Evolutionary conservation across 2,888 invertebrate species (phyloP).

Genomic region (Diloba caeruleocephala): DNA sequence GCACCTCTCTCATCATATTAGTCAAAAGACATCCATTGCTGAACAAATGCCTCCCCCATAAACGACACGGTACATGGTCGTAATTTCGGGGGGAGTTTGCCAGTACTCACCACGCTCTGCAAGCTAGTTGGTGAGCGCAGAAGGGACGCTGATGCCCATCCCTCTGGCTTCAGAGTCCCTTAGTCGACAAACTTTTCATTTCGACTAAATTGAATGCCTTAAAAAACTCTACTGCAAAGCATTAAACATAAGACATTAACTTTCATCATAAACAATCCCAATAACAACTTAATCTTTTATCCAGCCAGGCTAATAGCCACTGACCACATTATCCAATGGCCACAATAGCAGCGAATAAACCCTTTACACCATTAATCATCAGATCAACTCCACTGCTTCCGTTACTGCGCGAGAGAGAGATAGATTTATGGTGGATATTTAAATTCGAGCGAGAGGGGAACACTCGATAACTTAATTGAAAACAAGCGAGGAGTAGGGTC

Average conservation of each 20-base stretch:
- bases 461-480: slow-evolving; percentile 85
- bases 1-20: no score
- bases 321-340: slow-evolving; percentile 42
- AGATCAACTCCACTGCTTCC: slow-evolving; percentile 79
- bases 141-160: no score
- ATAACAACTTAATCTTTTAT: slow-evolving; percentile 50
- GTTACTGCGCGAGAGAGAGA: slow-evolving; percentile 69
- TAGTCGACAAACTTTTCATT: no score
- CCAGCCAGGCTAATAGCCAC: slow-evolving; percentile 38
- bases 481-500: slow-evolving; percentile 68
- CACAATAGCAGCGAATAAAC: slow-evolving; percentile 57
- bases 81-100: no score
- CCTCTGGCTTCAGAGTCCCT: no score
- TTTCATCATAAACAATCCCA: slow-evolving; percentile 41
- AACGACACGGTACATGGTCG: no score
- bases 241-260: slow-evolving; percentile 37
- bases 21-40: no score
- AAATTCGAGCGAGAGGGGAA: slow-evolving; percentile 57
- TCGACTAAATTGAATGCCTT: no score
- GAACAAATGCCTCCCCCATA: no score
- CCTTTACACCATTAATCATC: slow-evolving; percentile 80
- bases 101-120: no score
- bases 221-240: slow-evolving; percentile 25
- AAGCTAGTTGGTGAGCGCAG: no score
- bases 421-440: slow-evolving; percentile 18